Evolutionary conservation across 2,113 vertebrate genomes (phyloP), one percentile per base, ranked within the genome.

Genomic region (Rhynchomys soricoides): DNA sequence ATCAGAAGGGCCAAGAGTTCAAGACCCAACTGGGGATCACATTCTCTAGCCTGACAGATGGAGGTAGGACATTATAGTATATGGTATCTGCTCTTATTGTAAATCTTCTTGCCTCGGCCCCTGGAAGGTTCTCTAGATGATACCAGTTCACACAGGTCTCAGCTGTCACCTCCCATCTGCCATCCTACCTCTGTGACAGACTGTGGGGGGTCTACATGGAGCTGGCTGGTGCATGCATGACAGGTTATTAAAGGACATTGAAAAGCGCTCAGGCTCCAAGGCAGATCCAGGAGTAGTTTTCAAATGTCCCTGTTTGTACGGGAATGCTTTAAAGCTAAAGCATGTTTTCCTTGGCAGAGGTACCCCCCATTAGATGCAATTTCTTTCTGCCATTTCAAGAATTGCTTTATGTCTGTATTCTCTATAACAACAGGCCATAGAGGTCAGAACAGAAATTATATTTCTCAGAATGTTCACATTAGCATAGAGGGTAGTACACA

Each of bases 311-410:
- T 79, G 96, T 97, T 98, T 98, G 98, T 98, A 98, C 98, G 97
- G 97, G 98, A 98, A 98, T 34, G 96, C 97, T 98, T 98, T 98
- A 98, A 97, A 97, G 92, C 97, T 73, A 24, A 93, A 92, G 82
- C 31, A 86, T 99, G 98, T 98, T 99, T 99, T 98, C 97, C 93
- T 99, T 99, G 98, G 98, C 98, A 74, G 16, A 89, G 73, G 93
- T 93, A 81, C 81, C 95, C 2, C 97, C 98, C 90, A 94, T 97
- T 98, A 98, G 98, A 98, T 94, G 97, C 97, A 97, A 98, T 98
- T 98, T 97, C 90, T 97, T 97, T 96, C 97, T 98, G 98, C 98
- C 98, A 88, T 98, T 98, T 98, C 91, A 96, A 91, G 98, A 97
- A 98, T 98, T 98, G 98, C 90, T 98, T 98, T 98, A 98, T 96